These are phyloP conservation scores for Drosophila fulvimacula DNA, from an alignment of 2,888 invertebrate genomes.

Conservation along the genomic window DNA sequence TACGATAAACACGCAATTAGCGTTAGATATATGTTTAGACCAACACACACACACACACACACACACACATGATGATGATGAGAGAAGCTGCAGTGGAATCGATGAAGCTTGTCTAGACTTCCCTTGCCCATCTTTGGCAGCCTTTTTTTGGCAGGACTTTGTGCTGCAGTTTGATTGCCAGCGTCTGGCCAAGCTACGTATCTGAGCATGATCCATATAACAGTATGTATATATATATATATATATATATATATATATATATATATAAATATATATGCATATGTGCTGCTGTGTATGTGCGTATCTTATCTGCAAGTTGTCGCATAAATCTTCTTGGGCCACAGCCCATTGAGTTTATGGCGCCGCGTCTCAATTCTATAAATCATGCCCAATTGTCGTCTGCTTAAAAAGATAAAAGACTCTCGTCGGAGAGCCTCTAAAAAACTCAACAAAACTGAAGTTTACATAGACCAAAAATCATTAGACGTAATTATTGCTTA, in stretches of 20 bases:
- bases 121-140: not conserved
- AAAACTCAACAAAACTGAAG: not conserved
- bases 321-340: conserved; percentile 44
- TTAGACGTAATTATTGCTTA: conserved; percentile 16
- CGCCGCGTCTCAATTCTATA: conserved; percentile 39
- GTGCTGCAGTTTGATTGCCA: conserved; percentile 13
- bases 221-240: not conserved
- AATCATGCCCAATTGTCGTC: conserved; percentile 26
- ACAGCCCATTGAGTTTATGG: conserved; percentile 26
- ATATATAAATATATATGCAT: conserved; percentile 1
- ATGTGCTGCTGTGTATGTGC: conserved; percentile 8
- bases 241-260: conserved; percentile 11
- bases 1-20: conserved; percentile 45
- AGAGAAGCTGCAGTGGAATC: conserved; percentile 17
- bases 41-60: not conserved
- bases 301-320: conserved; percentile 47
- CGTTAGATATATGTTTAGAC: conserved; percentile 31
- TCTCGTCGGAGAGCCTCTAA: not conserved
- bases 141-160: conserved; percentile 22
- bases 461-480: not conserved
- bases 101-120: conserved; percentile 31
- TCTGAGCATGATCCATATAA: conserved; percentile 4
- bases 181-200: conserved; percentile 13
- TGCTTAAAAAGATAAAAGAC: conserved; percentile 5
- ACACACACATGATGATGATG: too few species aligned